Conservation (phyloP, 2,797 vertebrate genomes). For the Poecilia wingei region DNA sequence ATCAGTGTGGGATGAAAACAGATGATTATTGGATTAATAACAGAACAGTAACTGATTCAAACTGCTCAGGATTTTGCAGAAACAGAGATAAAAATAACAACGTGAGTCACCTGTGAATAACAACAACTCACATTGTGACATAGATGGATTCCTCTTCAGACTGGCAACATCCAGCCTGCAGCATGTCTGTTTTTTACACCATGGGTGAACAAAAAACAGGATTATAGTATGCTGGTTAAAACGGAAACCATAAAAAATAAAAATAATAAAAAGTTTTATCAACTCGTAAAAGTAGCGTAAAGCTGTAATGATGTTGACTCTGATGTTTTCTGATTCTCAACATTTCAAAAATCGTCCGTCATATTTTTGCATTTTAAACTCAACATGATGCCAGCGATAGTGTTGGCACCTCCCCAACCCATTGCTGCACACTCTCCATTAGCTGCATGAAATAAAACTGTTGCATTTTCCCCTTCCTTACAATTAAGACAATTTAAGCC, state of each 20-base stretch:
- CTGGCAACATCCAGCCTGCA: neutral
- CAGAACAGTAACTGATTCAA: neutral
- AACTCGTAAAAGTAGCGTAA: neutral
- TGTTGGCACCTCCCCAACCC: neutral
- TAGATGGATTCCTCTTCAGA: neutral
- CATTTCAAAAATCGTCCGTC: neutral
- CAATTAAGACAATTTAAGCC: neutral
- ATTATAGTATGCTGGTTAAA: neutral
- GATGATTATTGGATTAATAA: neutral
- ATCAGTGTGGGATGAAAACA: neutral
- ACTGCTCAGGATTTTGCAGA: neutral
- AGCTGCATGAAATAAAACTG: neutral
- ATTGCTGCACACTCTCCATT: neutral
- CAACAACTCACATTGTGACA: neutral
- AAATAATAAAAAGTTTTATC: neutral
- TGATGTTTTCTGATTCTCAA: neutral
- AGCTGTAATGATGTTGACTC: neutral
- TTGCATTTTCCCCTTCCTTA: neutral
- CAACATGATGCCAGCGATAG: neutral
- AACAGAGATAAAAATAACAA: neutral
- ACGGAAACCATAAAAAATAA: too few species aligned
- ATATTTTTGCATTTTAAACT: neutral
- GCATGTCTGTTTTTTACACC: neutral
- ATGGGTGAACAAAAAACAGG: neutral
- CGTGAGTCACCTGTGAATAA: neutral